A percentile compares a stretch with the other conserved stretches of the same genome.
Conservation (phyloP, 2,888 invertebrate species). For the Acronicta leporina region DNA sequence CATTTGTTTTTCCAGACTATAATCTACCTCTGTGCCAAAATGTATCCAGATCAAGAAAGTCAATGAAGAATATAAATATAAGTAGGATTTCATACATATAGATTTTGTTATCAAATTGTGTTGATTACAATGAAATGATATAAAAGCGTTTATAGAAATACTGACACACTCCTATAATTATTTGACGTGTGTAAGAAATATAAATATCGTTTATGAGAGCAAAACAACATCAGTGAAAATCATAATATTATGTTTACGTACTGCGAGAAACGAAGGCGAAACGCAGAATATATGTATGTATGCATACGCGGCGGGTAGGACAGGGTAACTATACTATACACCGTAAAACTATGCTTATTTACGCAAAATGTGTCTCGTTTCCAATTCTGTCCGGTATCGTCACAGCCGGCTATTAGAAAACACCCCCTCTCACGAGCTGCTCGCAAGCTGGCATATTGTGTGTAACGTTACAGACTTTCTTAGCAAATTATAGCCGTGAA, state of each 20-base stretch:
- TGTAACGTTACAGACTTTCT: slow-evolving; percentile 44
- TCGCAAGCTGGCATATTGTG: slow-evolving; percentile 20
- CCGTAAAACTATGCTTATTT: slow-evolving; percentile 15
- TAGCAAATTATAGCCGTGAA: slow-evolving; percentile 46
- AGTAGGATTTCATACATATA: too few relatives aligned
- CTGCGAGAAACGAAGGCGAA: slow-evolving; percentile 16
- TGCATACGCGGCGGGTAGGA: slow-evolving; percentile 3
- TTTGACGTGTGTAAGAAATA: background rate
- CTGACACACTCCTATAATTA: background rate
- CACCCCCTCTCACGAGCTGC: slow-evolving; percentile 25
- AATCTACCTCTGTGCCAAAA: too few relatives aligned
- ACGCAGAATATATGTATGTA: background rate
- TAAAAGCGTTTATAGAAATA: background rate
- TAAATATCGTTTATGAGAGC: background rate
- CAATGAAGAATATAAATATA: too few relatives aligned
- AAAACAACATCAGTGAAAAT: slow-evolving; percentile 9
- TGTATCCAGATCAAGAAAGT: too few relatives aligned
- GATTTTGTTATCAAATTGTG: too few relatives aligned
- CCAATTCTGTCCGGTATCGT: slow-evolving; percentile 27
- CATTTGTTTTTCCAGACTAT: too few relatives aligned
- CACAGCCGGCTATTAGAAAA: slow-evolving; percentile 45
- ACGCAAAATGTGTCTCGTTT: slow-evolving; percentile 29
- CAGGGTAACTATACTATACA: too few relatives aligned
- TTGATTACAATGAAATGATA: background rate
- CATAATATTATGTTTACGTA: slow-evolving; percentile 14